Evolutionary conservation across 2,797 vertebrate genomes (phyloP).

Genomic region (Buceros bicornis): DNA sequence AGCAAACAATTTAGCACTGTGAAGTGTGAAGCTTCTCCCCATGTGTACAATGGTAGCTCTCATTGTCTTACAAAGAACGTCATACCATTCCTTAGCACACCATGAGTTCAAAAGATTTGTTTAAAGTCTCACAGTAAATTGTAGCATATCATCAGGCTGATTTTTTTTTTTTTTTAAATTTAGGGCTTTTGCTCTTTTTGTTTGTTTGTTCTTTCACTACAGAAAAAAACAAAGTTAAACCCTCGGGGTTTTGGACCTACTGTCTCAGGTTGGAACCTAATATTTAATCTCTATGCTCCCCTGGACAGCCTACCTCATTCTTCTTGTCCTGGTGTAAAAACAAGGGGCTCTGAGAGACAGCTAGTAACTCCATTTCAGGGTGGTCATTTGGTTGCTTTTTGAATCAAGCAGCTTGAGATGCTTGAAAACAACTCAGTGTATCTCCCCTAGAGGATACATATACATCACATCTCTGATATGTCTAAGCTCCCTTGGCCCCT

Average conservation of each 20-base stretch:
- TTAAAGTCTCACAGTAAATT: background rate
- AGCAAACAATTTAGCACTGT: background rate
- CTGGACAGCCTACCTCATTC: background rate
- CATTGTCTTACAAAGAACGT: background rate
- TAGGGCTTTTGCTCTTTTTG: too few relatives aligned
- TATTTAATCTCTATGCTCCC: background rate
- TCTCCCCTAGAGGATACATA: background rate
- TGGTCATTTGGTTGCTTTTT: background rate
- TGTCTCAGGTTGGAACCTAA: background rate
- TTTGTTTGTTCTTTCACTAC: background rate
- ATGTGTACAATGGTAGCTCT: rapidly evolving
- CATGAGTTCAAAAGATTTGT: background rate
- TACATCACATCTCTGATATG: conserved; percentile 5
- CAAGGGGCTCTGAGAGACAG: background rate
- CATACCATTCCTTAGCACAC: background rate
- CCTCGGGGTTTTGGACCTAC: background rate
- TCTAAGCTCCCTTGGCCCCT: conserved; percentile 1
- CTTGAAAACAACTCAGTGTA: background rate
- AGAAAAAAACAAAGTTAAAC: background rate
- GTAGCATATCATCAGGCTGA: background rate
- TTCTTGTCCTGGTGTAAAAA: background rate
- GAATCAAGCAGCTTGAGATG: background rate
- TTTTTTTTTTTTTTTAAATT: too few relatives aligned
- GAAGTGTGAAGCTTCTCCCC: background rate
- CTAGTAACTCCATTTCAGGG: background rate